phyloP scores from a whole-genome alignment of 2,113 vertebrate genomes.

The Microtus ochrogaster region DNA sequence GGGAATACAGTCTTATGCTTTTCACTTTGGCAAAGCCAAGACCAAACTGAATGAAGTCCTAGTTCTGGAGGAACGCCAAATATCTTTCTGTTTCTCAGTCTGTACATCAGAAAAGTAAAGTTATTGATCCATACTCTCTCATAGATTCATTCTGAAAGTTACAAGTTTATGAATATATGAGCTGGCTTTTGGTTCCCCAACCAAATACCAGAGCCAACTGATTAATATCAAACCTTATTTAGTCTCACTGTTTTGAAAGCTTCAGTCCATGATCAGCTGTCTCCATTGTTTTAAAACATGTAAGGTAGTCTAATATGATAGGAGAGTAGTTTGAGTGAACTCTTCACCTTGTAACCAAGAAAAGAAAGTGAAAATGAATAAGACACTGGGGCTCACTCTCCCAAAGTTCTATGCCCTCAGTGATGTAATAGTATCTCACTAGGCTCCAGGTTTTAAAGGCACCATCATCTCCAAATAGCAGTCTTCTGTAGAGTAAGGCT shows the following conservation, averaged over 20 bases:
- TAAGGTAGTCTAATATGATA: background rate
- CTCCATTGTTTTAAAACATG: background rate
- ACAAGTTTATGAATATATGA: background rate
- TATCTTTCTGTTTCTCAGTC: background rate
- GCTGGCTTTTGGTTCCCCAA: background rate
- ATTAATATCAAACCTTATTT: background rate
- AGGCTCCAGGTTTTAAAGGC: background rate
- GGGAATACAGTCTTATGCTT: rapidly evolving
- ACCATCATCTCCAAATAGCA: background rate
- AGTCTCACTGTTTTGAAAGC: background rate
- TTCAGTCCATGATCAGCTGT: rapidly evolving
- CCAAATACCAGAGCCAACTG: background rate
- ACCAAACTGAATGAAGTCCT: background rate
- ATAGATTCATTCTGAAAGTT: background rate
- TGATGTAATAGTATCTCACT: background rate
- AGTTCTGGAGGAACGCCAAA: rapidly evolving
- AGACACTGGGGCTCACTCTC: rapidly evolving
- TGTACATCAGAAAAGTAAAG: background rate
- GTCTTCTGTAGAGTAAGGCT: too few relatives aligned
- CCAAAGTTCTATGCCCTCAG: background rate
- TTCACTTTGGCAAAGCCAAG: background rate
- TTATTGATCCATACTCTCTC: background rate
- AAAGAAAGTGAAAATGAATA: background rate
- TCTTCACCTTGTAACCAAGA: background rate
- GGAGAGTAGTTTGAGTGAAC: background rate